phyloP scores from a whole-genome alignment of 1,140 invertebrate species.

The Drosophila simulans region DNA sequence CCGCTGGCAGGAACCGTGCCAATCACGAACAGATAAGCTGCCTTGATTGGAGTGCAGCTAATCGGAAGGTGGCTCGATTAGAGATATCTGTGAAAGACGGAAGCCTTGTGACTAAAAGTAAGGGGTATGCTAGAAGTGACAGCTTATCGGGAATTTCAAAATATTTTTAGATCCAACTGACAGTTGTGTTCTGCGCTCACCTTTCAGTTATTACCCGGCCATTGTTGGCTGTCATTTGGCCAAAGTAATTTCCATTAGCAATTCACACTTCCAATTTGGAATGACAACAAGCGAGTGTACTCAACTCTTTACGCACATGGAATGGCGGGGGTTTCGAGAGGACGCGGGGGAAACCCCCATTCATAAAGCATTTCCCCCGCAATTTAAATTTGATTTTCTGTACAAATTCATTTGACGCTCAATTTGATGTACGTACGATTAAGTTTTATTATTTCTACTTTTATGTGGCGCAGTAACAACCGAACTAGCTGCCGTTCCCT shows the following conservation, averaged over 20 bases:
- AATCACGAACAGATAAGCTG: slow-evolving; percentile 26
- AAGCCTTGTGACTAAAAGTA: background rate
- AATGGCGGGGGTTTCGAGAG: background rate
- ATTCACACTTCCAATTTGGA: slow-evolving; percentile 37
- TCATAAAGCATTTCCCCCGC: slow-evolving; percentile 39
- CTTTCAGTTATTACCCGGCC: slow-evolving; percentile 27
- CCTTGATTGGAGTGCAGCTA: slow-evolving; percentile 31
- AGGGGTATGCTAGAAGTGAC: background rate
- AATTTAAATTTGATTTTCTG: slow-evolving; percentile 40
- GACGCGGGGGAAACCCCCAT: slow-evolving; percentile 15
- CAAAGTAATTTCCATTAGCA: slow-evolving; percentile 34
- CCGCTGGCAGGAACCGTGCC: slow-evolving; percentile 3
- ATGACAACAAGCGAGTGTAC: slow-evolving; percentile 3
- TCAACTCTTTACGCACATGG: slow-evolving; percentile 9
- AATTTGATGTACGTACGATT: slow-evolving; percentile 52
- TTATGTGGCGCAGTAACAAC: slow-evolving; percentile 36
- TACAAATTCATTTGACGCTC: slow-evolving; percentile 56
- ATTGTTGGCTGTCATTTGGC: slow-evolving; percentile 26
- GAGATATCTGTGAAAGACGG: slow-evolving; percentile 43
- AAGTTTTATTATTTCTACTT: slow-evolving; percentile 58
- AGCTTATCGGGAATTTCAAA: slow-evolving; percentile 1
- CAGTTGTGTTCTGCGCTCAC: background rate
- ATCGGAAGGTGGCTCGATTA: slow-evolving; percentile 45
- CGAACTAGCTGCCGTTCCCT: slow-evolving; percentile 45
- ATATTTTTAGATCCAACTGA: slow-evolving; percentile 6